Percentiles rank a stretch among this genome's conserved stretches.
phyloP scores from a whole-genome alignment of 2,797 vertebrate species.

The Phalloptychus januarius region DNA sequence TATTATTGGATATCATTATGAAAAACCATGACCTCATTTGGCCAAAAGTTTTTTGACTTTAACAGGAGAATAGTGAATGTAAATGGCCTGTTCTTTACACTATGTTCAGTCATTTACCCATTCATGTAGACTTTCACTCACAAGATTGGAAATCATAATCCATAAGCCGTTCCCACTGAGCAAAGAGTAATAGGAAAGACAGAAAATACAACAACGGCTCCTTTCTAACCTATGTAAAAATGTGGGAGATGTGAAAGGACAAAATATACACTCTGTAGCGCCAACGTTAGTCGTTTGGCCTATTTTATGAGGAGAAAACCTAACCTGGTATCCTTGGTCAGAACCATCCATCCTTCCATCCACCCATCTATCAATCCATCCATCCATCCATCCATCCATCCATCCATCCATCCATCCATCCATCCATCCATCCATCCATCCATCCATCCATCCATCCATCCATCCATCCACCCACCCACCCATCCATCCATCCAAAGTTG shows the following conservation, averaged over 20 bases:
- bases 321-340: not conserved
- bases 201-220: not conserved
- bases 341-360: no score
- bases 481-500: not conserved
- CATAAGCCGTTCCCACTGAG: not conserved
- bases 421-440: not conserved
- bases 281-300: no score
- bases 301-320: not conserved
- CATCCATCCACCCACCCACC: not conserved
- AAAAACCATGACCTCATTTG: not conserved
- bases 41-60: not conserved
- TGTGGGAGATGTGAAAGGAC: not conserved
- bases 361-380: not conserved
- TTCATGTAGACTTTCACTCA: not conserved
- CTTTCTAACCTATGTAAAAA: not conserved
- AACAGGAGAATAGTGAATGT: not conserved
- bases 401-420: not conserved
- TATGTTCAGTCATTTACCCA: not conserved
- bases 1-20: conserved; percentile 37
- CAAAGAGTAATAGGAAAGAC: not conserved
- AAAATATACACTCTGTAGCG: no score
- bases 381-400: not conserved
- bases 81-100: not conserved
- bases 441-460: no score
- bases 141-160: not conserved